Conservation (phyloP, 2,797 vertebrate species). For the Mormyrus proboscirostris region DNA sequence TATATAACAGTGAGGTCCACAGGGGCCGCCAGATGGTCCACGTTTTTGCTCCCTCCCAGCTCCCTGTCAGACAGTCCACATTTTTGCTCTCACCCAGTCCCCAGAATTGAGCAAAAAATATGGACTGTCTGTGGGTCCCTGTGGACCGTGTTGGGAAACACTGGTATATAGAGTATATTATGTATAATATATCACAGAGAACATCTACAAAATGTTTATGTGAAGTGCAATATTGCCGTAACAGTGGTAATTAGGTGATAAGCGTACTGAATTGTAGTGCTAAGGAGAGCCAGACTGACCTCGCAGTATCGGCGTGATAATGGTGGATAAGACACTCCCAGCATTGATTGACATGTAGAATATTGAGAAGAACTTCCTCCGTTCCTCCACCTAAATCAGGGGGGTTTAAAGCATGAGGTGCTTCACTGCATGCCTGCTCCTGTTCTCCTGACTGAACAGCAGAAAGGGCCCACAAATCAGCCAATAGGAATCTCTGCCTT, state of each 20-base stretch:
- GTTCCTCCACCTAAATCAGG: conserved; percentile 63
- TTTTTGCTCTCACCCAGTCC: background rate
- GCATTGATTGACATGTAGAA: conserved; percentile 97
- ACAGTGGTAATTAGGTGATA: background rate
- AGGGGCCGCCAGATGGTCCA: background rate
- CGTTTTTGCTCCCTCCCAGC: background rate
- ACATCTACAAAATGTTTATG: background rate
- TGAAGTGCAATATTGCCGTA: background rate
- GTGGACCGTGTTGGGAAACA: background rate
- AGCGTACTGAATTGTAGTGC: background rate
- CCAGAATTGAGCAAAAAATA: background rate
- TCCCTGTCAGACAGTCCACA: background rate
- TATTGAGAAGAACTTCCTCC: conserved; percentile 92
- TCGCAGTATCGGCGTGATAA: conserved; percentile 89
- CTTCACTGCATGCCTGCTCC: background rate
- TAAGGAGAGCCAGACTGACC: conserved; percentile 56
- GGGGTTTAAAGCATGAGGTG: background rate
- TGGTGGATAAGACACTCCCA: conserved; percentile 87
- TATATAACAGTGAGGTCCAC: background rate
- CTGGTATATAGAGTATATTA: background rate
- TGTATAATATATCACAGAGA: background rate
- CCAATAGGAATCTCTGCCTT: background rate
- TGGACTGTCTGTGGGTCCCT: background rate
- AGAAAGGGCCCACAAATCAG: background rate
- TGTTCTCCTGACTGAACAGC: background rate